A percentile compares a stretch with the other conserved stretches of the same genome.
Evolutionary conservation across 2,888 invertebrate species (phyloP).

Genomic region (Glaucopsyche alexis): DNA sequence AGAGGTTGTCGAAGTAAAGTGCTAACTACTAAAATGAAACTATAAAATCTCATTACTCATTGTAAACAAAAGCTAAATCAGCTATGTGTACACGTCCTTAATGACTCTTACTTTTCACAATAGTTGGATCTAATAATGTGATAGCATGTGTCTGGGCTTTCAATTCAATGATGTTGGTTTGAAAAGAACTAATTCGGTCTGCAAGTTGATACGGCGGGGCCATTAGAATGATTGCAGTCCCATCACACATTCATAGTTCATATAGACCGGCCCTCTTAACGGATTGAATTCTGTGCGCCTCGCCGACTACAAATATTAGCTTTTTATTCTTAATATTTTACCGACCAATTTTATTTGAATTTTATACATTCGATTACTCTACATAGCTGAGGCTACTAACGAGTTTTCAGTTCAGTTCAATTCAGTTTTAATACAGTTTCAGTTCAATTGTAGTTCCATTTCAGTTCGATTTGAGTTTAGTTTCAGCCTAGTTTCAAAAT

Average conservation of each 20-base stretch:
- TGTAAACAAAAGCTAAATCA: neutral
- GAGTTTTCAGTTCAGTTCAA: too few species aligned
- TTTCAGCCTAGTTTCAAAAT: too few species aligned
- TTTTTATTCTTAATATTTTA: conserved; percentile 25
- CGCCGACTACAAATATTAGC: conserved; percentile 31
- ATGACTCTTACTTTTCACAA: conserved; percentile 30
- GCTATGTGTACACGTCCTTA: neutral
- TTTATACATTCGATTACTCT: neutral
- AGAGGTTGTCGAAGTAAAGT: too few species aligned
- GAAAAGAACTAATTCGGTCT: conserved; percentile 72
- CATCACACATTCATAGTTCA: conserved; percentile 55
- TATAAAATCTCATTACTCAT: neutral
- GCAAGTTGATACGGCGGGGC: conserved; percentile 58
- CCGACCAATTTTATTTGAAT: neutral
- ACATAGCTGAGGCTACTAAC: too few species aligned
- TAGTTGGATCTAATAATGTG: conserved; percentile 32
- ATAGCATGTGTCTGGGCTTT: conserved; percentile 56
- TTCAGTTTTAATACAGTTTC: too few species aligned
- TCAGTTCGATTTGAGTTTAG: too few species aligned
- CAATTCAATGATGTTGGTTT: conserved; percentile 70
- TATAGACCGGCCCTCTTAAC: conserved; percentile 62
- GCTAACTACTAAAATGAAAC: neutral
- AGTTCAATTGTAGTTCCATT: too few species aligned
- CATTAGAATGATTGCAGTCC: conserved; percentile 74
- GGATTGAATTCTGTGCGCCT: conserved; percentile 62